Evolutionary conservation across 2,113 vertebrate species (phyloP), one percentile per base, ranked within the genome.

Genomic region (Protobothrops flavoviridis): DNA sequence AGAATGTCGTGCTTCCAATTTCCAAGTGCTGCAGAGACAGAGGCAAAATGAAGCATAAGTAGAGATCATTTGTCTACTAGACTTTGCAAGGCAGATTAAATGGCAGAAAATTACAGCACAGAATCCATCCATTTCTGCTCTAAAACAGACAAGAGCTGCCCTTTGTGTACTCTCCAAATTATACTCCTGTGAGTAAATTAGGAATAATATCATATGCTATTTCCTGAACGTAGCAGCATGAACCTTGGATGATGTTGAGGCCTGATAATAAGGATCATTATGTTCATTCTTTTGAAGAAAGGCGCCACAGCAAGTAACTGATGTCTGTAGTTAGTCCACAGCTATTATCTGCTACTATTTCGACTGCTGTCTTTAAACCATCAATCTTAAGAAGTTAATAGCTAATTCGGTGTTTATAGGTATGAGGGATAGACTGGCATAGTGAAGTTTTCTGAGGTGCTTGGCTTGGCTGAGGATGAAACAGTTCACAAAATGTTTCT

Each of bases 401-500:
- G 50, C 50, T 89, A 26, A 88, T 91, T 85, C 53, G 15, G 52
- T 59, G 64, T 89, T 90, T 92, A n/a, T 39, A 21, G 74, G 56
- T 50, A 92, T 15, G 26, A 29, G 57, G 33, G 48, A n/a, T 39
- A 89, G 55, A 45, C 45, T 89, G 69, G 69, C 43, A 61, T 50
- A 59, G 55, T 50, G 69, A 90, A 39, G 88, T 94, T 90, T 94
- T 87, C 20, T 69, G 81, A 87, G 74, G 86, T 55, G 74, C 56
- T 33, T 81, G 53, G 48, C 69, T 90, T 92, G 91, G 91, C 91
- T 90, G 20, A 29, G 39, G 55, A 94, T 87, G 88, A 94, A 92
- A 94, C 74, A 90, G 15, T 90, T 50, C 74, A 87, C 91, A 92
- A 91, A 90, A 92, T 21, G 81, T 87, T 94, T 94, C 61, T 90